Evolutionary conservation across 2,113 vertebrate genomes (phyloP), one percentile per base, ranked within the genome.

Genomic region (Solea senegalensis): DNA sequence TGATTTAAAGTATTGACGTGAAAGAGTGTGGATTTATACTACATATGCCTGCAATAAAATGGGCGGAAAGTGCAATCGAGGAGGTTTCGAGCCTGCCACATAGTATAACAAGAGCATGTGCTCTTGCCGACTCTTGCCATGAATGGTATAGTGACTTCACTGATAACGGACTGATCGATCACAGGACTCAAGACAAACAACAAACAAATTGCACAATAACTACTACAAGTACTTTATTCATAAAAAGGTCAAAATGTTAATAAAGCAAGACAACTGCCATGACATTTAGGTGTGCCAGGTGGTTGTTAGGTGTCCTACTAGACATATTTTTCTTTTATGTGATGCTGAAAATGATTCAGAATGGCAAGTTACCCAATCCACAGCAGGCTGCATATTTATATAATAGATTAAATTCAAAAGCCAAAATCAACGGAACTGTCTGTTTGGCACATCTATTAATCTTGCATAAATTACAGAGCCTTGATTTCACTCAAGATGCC

Each of bases 381-480:
- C 21, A 65, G 60, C 69, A 72, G 56, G 46, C 56, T 43, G 2
- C 0, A 2, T 27, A 79, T 86, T 86, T 80, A 76, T 74, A 85
- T 77, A 69, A 62, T 60, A 68, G 56, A 83, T 81, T 83, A 66
- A 76, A 72, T 81, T 80, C 52, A 79, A 79, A 72, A 69, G 59
- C 46, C 50, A 63, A 43, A 75, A 70, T 69, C 50, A 63, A 74
- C 46, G 39, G 69, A 83, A 75, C 74, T 72, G 65, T 61, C 53
- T 59, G 65, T 56, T 81, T 66, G 69, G 69, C 68, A 78, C 80
- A 63, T 84, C 57, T 80, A 73, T 76, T 80, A 66, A 80, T 78
- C 56, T 50, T 48, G 69, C 58, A 80, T 84, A 74, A 71, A 81
- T 84, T 86, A 76, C 3, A 66, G 1, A 41, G 53, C 9, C 73